Percentiles rank a stretch among this genome's conserved stretches.
Evolutionary conservation across 2,797 vertebrate species (phyloP).

Genomic region (Ammospiza maritima): DNA sequence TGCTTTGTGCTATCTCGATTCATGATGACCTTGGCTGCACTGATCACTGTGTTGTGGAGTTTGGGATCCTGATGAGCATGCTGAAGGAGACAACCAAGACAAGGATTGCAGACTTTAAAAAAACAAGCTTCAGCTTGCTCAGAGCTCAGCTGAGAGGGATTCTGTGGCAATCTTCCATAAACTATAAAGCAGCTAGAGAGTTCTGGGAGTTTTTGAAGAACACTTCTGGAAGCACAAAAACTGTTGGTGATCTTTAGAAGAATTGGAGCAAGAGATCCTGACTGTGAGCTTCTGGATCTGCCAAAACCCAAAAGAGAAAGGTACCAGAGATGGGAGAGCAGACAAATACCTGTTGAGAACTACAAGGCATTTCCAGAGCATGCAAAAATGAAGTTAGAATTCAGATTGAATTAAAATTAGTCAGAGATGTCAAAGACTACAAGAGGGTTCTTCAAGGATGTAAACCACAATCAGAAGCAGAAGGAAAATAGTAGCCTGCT

Average conservation of each 20-base stretch:
- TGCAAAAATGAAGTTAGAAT: background rate
- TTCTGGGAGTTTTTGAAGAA: background rate
- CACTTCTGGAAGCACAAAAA: background rate
- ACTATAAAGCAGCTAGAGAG: background rate
- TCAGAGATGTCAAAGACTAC: background rate
- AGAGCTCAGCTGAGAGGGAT: background rate
- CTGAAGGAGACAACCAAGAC: background rate
- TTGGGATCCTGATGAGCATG: background rate
- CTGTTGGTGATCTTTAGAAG: background rate
- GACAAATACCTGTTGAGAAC: background rate
- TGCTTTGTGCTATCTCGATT: rapidly evolving
- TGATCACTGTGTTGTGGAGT: background rate
- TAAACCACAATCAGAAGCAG: background rate
- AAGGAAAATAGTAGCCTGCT: background rate
- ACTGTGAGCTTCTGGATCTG: background rate
- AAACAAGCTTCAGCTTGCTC: background rate
- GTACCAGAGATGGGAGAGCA: background rate
- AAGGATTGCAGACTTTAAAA: background rate
- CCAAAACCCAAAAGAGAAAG: background rate
- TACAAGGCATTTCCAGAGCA: background rate
- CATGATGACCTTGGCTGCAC: background rate
- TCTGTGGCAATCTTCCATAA: background rate
- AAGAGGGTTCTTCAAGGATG: background rate
- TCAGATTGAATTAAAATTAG: background rate
- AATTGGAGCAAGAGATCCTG: background rate